Evolutionary conservation across 2,888 invertebrate species (phyloP).

Genomic region (Nephrotoma flavescens): DNA sequence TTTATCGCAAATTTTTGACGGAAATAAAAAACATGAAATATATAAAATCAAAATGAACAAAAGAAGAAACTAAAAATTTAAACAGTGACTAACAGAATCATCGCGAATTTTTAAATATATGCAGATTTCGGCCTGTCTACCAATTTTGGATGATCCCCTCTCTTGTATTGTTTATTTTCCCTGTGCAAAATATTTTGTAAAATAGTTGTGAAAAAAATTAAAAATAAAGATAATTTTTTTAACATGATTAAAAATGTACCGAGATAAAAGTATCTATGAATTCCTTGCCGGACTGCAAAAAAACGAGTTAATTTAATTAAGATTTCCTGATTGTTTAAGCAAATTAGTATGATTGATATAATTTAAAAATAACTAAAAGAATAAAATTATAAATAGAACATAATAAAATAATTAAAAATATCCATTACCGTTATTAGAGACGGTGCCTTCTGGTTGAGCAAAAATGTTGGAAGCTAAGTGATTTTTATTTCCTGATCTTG

Average conservation of each 20-base stretch:
- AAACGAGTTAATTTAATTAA: constrained; percentile 14
- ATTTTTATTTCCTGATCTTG: constrained; percentile 27
- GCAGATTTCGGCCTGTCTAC: too few relatives aligned
- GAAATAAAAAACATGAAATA: too few relatives aligned
- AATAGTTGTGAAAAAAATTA: background rate
- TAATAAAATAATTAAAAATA: background rate
- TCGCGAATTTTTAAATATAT: too few relatives aligned
- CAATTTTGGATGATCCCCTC: too few relatives aligned
- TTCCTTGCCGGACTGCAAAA: constrained; percentile 34
- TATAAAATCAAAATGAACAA: too few relatives aligned
- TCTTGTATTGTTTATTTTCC: too few relatives aligned
- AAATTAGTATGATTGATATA: background rate
- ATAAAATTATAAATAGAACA: background rate
- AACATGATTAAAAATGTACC: constrained; percentile 18
- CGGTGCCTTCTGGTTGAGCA: constrained; percentile 23
- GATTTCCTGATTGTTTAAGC: background rate
- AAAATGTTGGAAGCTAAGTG: constrained; percentile 33
- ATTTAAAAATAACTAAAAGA: background rate
- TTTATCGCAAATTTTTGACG: too few relatives aligned
- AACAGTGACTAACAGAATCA: too few relatives aligned
- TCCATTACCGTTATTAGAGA: constrained; percentile 27
- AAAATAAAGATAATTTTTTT: background rate
- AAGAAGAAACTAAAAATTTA: too few relatives aligned
- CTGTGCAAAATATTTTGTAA: too few relatives aligned
- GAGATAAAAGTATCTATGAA: constrained; percentile 35